Base-by-base conservation (phyloP, 1,140 invertebrate genomes). In the Pseudomyrmex gracilis region DNA sequence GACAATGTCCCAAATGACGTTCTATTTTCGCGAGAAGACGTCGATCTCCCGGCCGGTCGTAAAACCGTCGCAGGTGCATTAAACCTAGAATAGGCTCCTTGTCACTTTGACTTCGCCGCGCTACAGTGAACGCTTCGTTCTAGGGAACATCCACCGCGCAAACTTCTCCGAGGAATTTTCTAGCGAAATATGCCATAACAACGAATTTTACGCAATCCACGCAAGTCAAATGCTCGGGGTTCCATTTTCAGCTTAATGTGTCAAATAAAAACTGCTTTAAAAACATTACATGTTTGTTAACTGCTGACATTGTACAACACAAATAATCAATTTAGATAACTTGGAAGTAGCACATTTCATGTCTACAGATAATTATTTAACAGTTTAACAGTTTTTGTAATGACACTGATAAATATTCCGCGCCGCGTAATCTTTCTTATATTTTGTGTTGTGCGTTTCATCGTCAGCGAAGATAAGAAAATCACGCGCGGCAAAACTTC, bases 11-110 rank as follows among this genome's bases (percentile, higher is more conserved):
- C 64, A 70, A 88, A 90, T 85, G 86, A 85, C 85, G 76, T 87
- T 91, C 87, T 89, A 92, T 91, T 92, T 92, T 92, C 87, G 91
- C 89, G 87, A 66, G 84, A 66, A 86, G 84, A 84, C 87, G 68
- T 88, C 87, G 84, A 89, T 87, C 88, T 89, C 87, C 76, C 85
- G 47, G 85, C 84, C 70, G 66, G 68, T 89, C 88, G 87, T 89
- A 89, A 89, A 89, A 78, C 51, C 82, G 84, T 86, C 85, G 83
- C 80, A 85, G 77, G 83, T 89, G 84, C 88, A 84, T 88, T 88
- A 88, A 89, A 88, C 66, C 84, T 74, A 58, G 74, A 89, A 88
- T 87, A 89, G 84, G 88, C 82, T 88, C 80, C 66, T 73, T 43
- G 17, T 47, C 58, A 34, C 63, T 57, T 78, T 77, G 53, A 53